phyloP scores from a whole-genome alignment of 2,797 vertebrate genomes.

The Oreochromis mossambicus region DNA sequence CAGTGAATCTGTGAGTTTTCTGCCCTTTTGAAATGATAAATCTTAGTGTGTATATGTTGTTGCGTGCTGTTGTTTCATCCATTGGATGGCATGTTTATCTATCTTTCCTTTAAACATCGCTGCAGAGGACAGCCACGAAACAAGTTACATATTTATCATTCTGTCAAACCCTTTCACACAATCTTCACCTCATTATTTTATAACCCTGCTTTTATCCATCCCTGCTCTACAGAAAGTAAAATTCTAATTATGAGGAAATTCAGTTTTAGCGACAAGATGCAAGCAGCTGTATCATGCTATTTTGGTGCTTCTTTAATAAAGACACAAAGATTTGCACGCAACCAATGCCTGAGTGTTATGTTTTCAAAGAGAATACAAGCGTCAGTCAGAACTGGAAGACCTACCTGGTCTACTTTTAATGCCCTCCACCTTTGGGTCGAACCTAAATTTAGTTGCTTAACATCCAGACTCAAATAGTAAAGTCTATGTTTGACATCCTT shows the following conservation, averaged over 20 bases:
- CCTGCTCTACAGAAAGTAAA: neutral
- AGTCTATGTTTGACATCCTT: neutral
- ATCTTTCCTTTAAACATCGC: neutral
- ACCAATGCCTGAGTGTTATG: neutral
- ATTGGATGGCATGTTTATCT: neutral
- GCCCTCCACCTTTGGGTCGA: neutral
- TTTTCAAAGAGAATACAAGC: neutral
- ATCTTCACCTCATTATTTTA: slow-evolving; percentile 45
- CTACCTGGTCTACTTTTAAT: neutral
- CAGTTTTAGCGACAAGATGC: neutral
- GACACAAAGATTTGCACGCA: neutral
- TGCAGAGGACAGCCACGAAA: neutral
- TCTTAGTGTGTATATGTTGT: neutral
- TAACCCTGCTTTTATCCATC: neutral
- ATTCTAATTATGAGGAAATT: slow-evolving; percentile 5
- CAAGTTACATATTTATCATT: neutral
- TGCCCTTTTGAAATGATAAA: neutral
- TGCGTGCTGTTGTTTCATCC: neutral
- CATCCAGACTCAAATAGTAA: neutral
- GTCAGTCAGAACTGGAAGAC: neutral
- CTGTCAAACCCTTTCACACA: neutral
- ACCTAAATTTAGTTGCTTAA: neutral
- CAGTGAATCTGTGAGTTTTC: neutral
- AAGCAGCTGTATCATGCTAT: neutral
- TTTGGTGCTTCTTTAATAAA: slow-evolving; percentile 11